Conservation (phyloP, 1,140 invertebrate genomes). For the Dysdera silvatica region DNA sequence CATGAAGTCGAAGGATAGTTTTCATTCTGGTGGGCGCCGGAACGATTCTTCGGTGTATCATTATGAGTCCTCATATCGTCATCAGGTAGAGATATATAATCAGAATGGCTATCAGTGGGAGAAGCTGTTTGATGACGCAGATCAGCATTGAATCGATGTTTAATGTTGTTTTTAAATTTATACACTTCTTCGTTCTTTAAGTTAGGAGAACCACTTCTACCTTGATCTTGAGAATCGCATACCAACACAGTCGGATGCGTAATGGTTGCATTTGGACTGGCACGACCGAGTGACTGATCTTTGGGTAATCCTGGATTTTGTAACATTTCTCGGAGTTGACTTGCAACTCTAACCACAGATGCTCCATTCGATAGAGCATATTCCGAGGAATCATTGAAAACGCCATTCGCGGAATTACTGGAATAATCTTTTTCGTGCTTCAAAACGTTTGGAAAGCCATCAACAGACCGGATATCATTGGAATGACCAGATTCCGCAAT, state of each 20-base stretch:
- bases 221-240: not conserved
- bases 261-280: not conserved
- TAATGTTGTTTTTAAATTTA: constrained; percentile 92
- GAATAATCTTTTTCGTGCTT: too few species aligned
- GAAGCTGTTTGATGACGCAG: constrained; percentile 18
- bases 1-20: too few species aligned
- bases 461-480: too few species aligned
- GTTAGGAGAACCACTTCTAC: not conserved
- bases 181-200: constrained; percentile 43
- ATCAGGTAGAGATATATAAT: constrained; percentile 12
- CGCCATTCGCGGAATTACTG: too few species aligned
- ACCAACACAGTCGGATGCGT: not conserved
- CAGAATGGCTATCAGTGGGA: constrained; percentile 12
- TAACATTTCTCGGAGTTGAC: constrained; percentile 35
- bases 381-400: too few species aligned
- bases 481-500: too few species aligned
- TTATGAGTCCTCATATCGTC: too few species aligned
- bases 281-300: constrained; percentile 9
- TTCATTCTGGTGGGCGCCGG: too few species aligned
- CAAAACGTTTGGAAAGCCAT: too few species aligned
- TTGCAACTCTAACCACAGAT: constrained; percentile 24
- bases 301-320: constrained; percentile 32
- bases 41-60: too few species aligned
- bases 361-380: too few species aligned
- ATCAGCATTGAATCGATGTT: constrained; percentile 63